These are phyloP conservation scores for Cyprinodon variegatus DNA, from an alignment of 2,113 vertebrate genomes.

Conservation along the genomic window DNA sequence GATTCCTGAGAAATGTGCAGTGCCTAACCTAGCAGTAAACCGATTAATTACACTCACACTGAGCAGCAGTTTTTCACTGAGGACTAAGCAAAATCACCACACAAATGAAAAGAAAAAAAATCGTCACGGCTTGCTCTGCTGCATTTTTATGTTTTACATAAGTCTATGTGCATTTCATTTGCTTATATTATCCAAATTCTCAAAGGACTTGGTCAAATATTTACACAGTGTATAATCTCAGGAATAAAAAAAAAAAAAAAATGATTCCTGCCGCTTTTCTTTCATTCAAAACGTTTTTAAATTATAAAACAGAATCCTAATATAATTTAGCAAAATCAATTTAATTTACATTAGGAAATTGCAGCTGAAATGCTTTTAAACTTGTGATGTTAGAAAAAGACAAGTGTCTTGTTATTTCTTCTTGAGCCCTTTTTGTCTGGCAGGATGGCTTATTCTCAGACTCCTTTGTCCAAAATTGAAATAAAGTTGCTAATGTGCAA, in stretches of 20 bases:
- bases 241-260: too few species aligned
- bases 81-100: background rate
- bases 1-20: slow-evolving; percentile 64
- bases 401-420: slow-evolving; percentile 38
- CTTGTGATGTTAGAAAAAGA: slow-evolving; percentile 15
- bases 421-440: background rate
- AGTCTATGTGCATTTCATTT: background rate
- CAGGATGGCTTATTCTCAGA: slow-evolving; percentile 30
- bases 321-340: too few species aligned
- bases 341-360: slow-evolving; percentile 28
- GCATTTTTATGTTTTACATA: background rate
- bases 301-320: too few species aligned
- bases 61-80: slow-evolving; percentile 39
- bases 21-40: slow-evolving; percentile 62
- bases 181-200: too few species aligned
- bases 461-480: too few species aligned
- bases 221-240: too few species aligned
- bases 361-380: slow-evolving; percentile 26
- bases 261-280: too few species aligned
- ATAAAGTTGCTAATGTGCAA: too few species aligned
- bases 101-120: background rate
- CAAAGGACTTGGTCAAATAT: too few species aligned
- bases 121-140: too few species aligned
- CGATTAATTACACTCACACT: slow-evolving; percentile 57
- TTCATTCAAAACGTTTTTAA: too few species aligned